Base-by-base conservation (phyloP, 1,140 invertebrate species). In the Calephelis nemesis region DNA sequence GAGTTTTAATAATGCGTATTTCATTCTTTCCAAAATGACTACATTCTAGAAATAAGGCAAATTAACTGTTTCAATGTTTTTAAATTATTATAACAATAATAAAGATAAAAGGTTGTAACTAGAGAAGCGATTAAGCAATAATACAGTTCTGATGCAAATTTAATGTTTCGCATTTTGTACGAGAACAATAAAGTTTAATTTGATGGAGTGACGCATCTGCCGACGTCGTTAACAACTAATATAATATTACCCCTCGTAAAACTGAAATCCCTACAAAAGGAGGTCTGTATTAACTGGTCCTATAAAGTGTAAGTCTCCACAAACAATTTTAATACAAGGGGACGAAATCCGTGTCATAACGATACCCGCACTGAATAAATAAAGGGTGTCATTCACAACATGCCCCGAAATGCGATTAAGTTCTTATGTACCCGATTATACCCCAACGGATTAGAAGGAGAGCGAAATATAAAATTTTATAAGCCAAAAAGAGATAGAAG, bases 371-470 rank as follows among this genome's bases (percentile, higher is more conserved):
- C 85, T 84, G 79, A 87, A 88, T 88, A 89, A 90, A 88, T 88
- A 88, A 77, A 82, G 80, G 87, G 78, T 77, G 71, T 74, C 74
- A 78, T 82, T 83, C 78, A 75, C 54, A 58, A 58, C 79, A 75
- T 75, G 75, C 77, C 80, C 84, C 79, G 70, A 87, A 90, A 88
- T 84, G 78, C 86, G 86, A 91, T 91, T 89, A 91, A 89, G 87
- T 84, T 79, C 88, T 89, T 91, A 91, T 91, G 75, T 89, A 84
- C 85, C 70, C 84, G 81, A 87, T 88, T 87, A 84, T 83, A 80
- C 75, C 82, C 82, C 82, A 67, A 72, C 73, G 77, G 81, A 81
- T 85, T 83, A 81, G 68, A 85, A 50, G 42, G 79, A 77, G 79
- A 88, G 63, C 64, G 68, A 30, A 39, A 74, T 73, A 79, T 50